A percentile compares a stretch with the other conserved stretches of the same genome.
These are phyloP conservation scores for Trachymyrmex cornetzi DNA, from an alignment of 1,140 invertebrate genomes.

Conservation along the genomic window DNA sequence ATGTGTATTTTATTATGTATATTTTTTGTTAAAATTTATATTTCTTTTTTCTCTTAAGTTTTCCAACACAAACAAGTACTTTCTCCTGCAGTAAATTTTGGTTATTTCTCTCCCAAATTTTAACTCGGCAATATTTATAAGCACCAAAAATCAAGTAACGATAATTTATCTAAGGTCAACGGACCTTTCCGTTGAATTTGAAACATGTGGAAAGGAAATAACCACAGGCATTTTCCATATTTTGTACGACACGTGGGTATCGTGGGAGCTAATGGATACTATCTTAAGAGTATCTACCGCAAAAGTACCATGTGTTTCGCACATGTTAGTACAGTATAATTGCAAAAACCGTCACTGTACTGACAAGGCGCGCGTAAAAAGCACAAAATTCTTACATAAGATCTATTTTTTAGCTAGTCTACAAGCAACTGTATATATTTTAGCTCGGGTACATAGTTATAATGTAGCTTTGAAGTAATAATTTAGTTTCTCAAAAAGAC, in stretches of 20 bases:
- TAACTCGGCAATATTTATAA: not conserved
- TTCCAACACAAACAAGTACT: not conserved
- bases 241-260: constrained; percentile 1
- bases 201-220: not conserved
- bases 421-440: not conserved
- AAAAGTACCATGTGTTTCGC: constrained; percentile 45
- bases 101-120: not conserved
- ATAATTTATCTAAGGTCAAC: too few relatives aligned
- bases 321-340: constrained; percentile 10
- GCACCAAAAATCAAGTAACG: not conserved
- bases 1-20: not conserved
- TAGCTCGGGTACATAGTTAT: not conserved
- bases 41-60: not conserved
- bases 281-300: constrained; percentile 3
- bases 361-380: not conserved
- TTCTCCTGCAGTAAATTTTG: not conserved
- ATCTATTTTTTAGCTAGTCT: not conserved
- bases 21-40: not conserved
- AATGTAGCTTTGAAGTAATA: not conserved
- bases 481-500: constrained; percentile 8
- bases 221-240: not conserved
- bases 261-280: constrained; percentile 28
- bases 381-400: not conserved
- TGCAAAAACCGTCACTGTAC: not conserved
- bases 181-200: not conserved